A percentile compares a stretch with the other conserved stretches of the same genome.
Conservation (phyloP, 2,113 vertebrate species). For the Sardina pilchardus region DNA sequence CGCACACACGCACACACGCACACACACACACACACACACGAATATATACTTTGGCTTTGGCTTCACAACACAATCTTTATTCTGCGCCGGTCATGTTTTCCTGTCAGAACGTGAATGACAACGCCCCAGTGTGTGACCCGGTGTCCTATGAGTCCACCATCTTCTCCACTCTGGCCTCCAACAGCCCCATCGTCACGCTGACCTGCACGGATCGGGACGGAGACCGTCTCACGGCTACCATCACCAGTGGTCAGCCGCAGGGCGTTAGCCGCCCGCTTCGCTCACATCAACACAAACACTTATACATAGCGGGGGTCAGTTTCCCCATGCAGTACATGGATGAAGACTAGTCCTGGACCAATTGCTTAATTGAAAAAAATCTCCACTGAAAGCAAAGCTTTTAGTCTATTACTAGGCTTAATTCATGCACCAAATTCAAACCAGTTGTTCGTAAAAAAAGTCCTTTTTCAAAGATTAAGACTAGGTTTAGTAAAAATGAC, state of each 20-base stretch:
- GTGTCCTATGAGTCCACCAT: conserved; percentile 37
- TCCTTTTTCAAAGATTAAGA: background rate
- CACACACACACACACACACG: background rate
- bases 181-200: conserved; percentile 28
- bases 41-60: background rate
- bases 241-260: conserved; percentile 31
- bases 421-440: no score
- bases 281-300: background rate
- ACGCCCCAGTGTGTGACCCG: conserved; percentile 40
- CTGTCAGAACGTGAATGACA: conserved; percentile 40
- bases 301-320: background rate
- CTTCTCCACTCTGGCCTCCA: conserved; percentile 34
- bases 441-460: no score
- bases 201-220: conserved; percentile 30
- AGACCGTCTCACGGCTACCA: conserved; percentile 32
- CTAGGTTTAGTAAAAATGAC: background rate
- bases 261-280: no score
- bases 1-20: background rate
- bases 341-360: no score
- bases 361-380: no score
- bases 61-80: background rate
- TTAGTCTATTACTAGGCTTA: no score
- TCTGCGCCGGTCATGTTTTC: background rate
- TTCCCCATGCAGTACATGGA: no score
- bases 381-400: no score